These are phyloP conservation scores for Ectropis grisescens DNA, from an alignment of 1,140 invertebrate species.

Conservation along the genomic window DNA sequence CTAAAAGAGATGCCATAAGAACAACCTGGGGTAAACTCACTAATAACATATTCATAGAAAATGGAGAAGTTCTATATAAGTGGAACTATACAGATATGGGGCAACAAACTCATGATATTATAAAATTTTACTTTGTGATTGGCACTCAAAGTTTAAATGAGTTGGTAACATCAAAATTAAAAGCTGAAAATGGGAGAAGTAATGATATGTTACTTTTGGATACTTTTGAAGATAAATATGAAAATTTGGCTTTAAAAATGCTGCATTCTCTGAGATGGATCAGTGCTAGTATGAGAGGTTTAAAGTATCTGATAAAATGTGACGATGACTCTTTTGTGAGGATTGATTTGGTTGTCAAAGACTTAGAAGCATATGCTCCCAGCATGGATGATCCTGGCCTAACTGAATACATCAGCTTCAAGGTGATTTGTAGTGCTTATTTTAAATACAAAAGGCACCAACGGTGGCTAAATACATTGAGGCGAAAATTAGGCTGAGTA, in stretches of 20 bases:
- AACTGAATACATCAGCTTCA: conserved; percentile 32
- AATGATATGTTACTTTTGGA: conserved; percentile 44
- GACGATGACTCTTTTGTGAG: conserved; percentile 64
- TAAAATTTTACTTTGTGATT: conserved; percentile 44
- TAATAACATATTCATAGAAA: conserved; percentile 45
- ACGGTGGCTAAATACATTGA: too few relatives aligned
- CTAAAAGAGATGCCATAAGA: conserved; percentile 42
- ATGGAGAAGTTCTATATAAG: conserved; percentile 45
- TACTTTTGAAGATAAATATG: conserved; percentile 43
- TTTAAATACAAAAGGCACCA: too few relatives aligned
- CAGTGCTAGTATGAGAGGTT: conserved; percentile 26
- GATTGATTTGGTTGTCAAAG: conserved; percentile 47
- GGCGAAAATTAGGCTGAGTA: too few relatives aligned
- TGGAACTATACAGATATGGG: conserved; percentile 39
- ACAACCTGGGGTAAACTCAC: conserved; percentile 46
- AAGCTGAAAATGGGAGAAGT: conserved; percentile 26
- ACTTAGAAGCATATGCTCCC: conserved; percentile 47
- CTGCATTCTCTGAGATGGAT: conserved; percentile 36
- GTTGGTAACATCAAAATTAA: conserved; percentile 21
- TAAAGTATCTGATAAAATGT: conserved; percentile 59
- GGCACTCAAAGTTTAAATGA: conserved; percentile 29
- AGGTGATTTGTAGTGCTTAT: too few relatives aligned
- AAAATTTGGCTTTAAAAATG: conserved; percentile 41
- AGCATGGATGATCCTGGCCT: conserved; percentile 38
- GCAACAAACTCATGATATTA: conserved; percentile 21